Evolutionary conservation across 2,888 invertebrate genomes (phyloP).

Genomic region (Neria commutata): DNA sequence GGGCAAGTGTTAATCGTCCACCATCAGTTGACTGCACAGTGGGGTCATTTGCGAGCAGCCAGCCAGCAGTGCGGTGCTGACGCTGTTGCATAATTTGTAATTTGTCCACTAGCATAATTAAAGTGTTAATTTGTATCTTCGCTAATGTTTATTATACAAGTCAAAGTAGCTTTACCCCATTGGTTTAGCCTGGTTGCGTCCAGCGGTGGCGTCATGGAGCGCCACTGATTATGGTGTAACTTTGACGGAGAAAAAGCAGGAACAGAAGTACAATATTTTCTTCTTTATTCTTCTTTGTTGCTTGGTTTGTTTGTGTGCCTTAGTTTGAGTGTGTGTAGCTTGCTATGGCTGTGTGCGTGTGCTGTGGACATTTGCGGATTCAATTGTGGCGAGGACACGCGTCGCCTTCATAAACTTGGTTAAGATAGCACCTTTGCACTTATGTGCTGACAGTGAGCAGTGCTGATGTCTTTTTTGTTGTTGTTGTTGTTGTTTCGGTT

Average conservation of each 20-base stretch:
- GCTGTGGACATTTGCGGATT: background rate
- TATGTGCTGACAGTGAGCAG: constrained; percentile 15
- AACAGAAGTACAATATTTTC: no score
- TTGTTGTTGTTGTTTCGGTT: constrained; percentile 9
- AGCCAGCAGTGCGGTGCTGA: background rate
- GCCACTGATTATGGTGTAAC: no score
- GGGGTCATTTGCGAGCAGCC: background rate
- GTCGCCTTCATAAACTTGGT: constrained; percentile 12
- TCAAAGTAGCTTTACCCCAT: constrained; percentile 4
- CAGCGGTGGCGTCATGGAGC: background rate
- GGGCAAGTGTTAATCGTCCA: no score
- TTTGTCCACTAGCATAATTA: constrained; percentile 13
- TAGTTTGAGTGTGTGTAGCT: no score
- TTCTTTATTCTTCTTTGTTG: background rate
- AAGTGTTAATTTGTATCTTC: constrained; percentile 9
- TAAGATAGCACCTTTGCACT: constrained; percentile 18
- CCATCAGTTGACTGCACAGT: no score
- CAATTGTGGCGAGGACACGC: background rate
- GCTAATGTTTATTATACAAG: constrained; percentile 9
- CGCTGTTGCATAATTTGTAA: constrained; percentile 8
- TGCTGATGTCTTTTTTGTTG: background rate
- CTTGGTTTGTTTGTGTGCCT: background rate
- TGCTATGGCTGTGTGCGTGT: background rate
- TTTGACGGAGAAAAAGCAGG: no score
- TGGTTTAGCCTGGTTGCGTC: background rate